Evolutionary conservation across 2,888 invertebrate genomes (phyloP).

Genomic region (Catocala fraxini): DNA sequence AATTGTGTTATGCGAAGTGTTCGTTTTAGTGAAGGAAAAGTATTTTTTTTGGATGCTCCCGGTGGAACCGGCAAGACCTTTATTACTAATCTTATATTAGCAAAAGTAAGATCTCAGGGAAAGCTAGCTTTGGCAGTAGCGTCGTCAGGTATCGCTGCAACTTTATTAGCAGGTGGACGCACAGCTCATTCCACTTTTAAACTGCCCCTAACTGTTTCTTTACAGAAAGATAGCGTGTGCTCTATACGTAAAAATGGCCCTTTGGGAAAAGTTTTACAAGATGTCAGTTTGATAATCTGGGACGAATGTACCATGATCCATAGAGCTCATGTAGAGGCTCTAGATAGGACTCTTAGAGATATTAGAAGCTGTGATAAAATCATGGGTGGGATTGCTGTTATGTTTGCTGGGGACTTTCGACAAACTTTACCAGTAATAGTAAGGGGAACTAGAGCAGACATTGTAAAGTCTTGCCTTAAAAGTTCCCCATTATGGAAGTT

Average conservation of each 20-base stretch:
- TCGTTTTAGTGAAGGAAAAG: constrained; percentile 14
- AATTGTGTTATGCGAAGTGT: constrained; percentile 28
- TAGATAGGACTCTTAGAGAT: constrained; percentile 44
- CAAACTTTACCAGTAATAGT: constrained; percentile 38
- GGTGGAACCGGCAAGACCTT: constrained; percentile 25
- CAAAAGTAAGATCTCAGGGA: constrained; percentile 26
- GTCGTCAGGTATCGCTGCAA: constrained; percentile 17
- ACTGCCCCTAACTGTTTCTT: constrained; percentile 22
- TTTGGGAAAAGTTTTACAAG: constrained; percentile 38
- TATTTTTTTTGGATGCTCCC: constrained; percentile 11
- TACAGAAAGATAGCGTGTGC: constrained; percentile 31
- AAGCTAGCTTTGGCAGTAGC: constrained; percentile 26
- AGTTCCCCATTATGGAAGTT: constrained; percentile 42
- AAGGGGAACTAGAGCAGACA: constrained; percentile 39
- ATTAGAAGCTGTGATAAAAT: constrained; percentile 31
- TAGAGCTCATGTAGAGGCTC: constrained; percentile 43
- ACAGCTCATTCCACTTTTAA: constrained; percentile 32
- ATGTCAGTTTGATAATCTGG: constrained; percentile 33
- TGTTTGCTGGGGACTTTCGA: constrained; percentile 43
- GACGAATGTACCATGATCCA: constrained; percentile 36
- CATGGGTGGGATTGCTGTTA: constrained; percentile 41
- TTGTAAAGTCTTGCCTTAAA: constrained; percentile 36
- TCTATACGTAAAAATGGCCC: constrained; percentile 42
- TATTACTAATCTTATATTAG: constrained; percentile 31
- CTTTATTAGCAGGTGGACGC: constrained; percentile 27